phyloP scores from a whole-genome alignment of 2,113 vertebrate species.

The Nycticebus coucang region DNA sequence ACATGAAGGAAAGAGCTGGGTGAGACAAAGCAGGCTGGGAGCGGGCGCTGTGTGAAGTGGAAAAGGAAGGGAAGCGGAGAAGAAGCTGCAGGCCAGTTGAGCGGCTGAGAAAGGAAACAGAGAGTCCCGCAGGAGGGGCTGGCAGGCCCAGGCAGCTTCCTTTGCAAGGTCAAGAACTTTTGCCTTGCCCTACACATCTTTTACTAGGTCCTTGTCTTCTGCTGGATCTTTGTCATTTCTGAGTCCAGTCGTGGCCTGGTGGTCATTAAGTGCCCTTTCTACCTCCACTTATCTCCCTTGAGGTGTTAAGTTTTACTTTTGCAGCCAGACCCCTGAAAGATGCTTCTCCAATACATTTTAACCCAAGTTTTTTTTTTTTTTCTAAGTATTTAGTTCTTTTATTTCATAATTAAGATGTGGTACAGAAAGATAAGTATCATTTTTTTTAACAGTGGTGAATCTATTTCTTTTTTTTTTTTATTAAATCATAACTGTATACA shows the following conservation, averaged over 20 bases:
- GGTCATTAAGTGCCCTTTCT: neutral
- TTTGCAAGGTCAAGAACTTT: too few species aligned
- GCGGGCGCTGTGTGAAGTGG: rapidly evolving
- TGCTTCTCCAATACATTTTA: neutral
- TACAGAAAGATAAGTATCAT: neutral
- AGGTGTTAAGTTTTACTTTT: constrained; percentile 30
- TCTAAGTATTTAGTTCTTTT: neutral
- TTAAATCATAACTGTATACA: too few species aligned
- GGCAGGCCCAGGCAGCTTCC: neutral
- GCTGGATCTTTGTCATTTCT: neutral
- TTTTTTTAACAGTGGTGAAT: neutral
- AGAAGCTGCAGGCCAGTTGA: neutral
- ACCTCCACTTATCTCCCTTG: neutral
- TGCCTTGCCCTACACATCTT: neutral
- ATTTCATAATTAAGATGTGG: neutral
- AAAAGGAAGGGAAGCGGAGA: neutral
- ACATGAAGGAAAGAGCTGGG: neutral
- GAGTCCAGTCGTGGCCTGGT: neutral
- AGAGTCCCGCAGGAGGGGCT: neutral
- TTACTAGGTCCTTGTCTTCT: neutral
- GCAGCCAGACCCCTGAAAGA: neutral
- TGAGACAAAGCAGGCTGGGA: neutral
- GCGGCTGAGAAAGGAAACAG: neutral
- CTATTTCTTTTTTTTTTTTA: constrained; percentile 31
- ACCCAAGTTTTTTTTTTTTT: neutral